These are phyloP conservation scores for Blastobasis lacticolella DNA, from an alignment of 2,888 invertebrate species.

Conservation along the genomic window DNA sequence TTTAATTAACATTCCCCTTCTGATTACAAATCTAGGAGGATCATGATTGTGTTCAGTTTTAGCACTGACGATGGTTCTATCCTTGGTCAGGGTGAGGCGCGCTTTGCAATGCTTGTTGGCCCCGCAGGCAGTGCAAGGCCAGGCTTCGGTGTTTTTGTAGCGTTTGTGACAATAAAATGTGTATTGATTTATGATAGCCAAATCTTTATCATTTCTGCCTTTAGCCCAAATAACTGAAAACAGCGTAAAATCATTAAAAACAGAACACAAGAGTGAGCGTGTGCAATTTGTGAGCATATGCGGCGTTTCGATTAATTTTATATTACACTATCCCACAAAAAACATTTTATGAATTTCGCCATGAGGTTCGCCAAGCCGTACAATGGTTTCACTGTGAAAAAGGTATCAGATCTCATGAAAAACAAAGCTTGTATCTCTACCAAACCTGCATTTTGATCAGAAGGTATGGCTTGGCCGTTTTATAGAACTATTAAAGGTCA, in stretches of 20 bases:
- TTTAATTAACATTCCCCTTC: conserved; percentile 8
- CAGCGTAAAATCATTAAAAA: background rate
- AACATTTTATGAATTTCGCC: too few species aligned
- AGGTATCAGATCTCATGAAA: too few species aligned
- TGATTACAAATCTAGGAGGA: conserved; percentile 10
- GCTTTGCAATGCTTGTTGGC: background rate
- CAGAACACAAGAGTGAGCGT: too few species aligned
- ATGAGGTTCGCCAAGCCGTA: too few species aligned
- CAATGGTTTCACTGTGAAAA: too few species aligned
- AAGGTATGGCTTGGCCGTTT: too few species aligned
- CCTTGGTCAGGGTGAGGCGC: background rate
- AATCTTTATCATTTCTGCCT: background rate
- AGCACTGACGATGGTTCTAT: conserved; percentile 5
- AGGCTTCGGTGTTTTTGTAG: conserved; percentile 16
- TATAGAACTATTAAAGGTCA: too few species aligned
- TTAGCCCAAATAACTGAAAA: background rate
- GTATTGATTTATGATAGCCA: conserved; percentile 23
- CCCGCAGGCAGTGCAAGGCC: conserved; percentile 17
- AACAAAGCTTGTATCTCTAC: too few species aligned
- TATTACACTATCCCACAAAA: too few species aligned
- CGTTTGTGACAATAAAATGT: conserved; percentile 23
- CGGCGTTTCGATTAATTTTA: too few species aligned
- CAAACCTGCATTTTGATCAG: too few species aligned
- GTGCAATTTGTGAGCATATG: too few species aligned
- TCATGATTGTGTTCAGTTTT: conserved; percentile 15